A percentile compares a stretch with the other conserved stretches of the same genome.
Conservation (phyloP, 2,888 invertebrate species). For the Lissonota sp. region DNA sequence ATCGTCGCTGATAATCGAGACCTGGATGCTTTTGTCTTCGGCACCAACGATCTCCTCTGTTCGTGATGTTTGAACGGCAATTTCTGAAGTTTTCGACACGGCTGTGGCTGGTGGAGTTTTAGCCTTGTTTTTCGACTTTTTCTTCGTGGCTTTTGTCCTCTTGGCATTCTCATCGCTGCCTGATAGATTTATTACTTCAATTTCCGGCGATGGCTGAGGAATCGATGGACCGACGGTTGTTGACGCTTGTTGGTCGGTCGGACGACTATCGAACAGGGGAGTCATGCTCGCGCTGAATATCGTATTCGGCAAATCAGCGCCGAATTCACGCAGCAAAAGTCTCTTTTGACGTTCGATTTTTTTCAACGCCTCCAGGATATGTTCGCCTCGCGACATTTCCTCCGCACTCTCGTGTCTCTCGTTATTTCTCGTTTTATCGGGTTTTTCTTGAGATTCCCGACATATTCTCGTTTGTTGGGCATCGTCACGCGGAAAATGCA, state of each 20-base stretch:
- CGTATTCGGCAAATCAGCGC: constrained; percentile 76
- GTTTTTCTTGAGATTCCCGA: constrained; percentile 67
- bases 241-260: constrained; percentile 36
- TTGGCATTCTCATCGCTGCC: constrained; percentile 64
- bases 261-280: constrained; percentile 71
- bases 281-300: constrained; percentile 77
- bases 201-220: constrained; percentile 73
- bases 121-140: constrained; percentile 59
- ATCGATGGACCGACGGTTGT: constrained; percentile 3
- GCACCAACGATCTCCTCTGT: constrained; percentile 66
- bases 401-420: constrained; percentile 57
- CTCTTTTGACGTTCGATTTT: constrained; percentile 80
- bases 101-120: constrained; percentile 56
- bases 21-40: constrained; percentile 71
- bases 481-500: constrained; percentile 63
- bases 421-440: constrained; percentile 26
- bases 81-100: constrained; percentile 68
- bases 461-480: constrained; percentile 26
- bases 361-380: constrained; percentile 78
- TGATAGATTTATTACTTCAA: constrained; percentile 78
- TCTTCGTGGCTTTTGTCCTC: constrained; percentile 53
- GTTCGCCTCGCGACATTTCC: constrained; percentile 74
- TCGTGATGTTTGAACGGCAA: constrained; percentile 74
- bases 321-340: constrained; percentile 77
- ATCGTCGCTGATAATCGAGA: constrained; percentile 63